Conservation (phyloP, 2,113 vertebrate genomes). For the Protomyctophum bolini region DNA sequence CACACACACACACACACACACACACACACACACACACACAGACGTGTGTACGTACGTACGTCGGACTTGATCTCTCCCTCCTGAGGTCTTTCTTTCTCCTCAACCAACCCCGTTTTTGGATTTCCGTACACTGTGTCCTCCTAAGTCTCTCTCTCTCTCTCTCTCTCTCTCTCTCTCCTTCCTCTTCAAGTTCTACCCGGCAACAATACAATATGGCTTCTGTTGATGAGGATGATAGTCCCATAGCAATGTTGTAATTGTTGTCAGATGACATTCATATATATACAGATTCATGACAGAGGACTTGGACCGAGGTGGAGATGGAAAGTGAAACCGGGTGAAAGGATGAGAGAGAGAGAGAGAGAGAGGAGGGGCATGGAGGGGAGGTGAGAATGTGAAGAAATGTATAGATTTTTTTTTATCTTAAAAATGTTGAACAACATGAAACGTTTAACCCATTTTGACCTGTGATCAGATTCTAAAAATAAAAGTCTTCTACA, state of each 20-base stretch:
- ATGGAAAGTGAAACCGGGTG: not conserved
- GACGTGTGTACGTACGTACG: too few relatives aligned
- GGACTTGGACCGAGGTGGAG: slow-evolving; percentile 31
- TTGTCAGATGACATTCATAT: slow-evolving; percentile 74
- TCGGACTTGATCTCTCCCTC: too few relatives aligned
- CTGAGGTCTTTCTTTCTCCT: too few relatives aligned
- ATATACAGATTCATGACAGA: slow-evolving; percentile 6
- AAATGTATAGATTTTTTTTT: too few relatives aligned
- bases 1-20: too few relatives aligned
- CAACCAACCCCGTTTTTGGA: too few relatives aligned
- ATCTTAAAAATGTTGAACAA: too few relatives aligned
- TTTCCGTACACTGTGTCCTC: too few relatives aligned
- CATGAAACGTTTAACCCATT: too few relatives aligned
- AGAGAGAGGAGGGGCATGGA: slow-evolving; percentile 37
- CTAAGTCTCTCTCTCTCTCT: slow-evolving; percentile 13
- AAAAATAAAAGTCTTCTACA: too few relatives aligned
- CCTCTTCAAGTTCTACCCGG: not conserved
- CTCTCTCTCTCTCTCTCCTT: slow-evolving; percentile 30
- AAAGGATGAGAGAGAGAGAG: slow-evolving; percentile 24
- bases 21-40: too few relatives aligned
- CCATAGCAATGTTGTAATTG: slow-evolving; percentile 59
- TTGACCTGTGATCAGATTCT: too few relatives aligned
- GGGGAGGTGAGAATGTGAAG: slow-evolving; percentile 9
- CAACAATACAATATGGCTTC: slow-evolving; percentile 41
- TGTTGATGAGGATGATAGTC: slow-evolving; percentile 46